Evolutionary conservation across 2,888 invertebrate genomes (phyloP), one percentile per base, ranked within the genome.

Genomic region (Amphipyra berbera): DNA sequence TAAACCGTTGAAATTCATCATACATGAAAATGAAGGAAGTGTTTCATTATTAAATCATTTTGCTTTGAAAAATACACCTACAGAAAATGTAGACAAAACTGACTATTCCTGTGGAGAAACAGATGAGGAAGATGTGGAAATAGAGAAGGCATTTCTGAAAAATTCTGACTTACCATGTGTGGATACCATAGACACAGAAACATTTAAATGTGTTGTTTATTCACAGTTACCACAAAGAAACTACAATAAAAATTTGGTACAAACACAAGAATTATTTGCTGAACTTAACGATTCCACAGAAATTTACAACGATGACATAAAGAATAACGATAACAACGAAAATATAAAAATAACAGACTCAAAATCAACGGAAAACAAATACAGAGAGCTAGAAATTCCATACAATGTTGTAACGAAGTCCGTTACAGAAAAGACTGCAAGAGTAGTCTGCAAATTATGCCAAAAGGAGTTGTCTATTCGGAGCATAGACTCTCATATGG

Each of bases 361-460:
- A 9, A 56, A 8, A 7, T 10, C 27, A 9, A 30, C 8, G 0
- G 45, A 52, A 15, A 9, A 7, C 10, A 8, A 1, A 0, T 12
- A 33, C 6, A 52, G 40, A 13, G 1, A 4, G 1, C 41, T 33
- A 35, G 68, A 71, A 6, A 10, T 46, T 35, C 70, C 67, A 0
- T 78, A 79, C 27, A 54, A 64, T 15, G 7, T 70, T 7, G n/a
- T 78, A 5, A 55, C 49, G 0, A 62, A 68, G 1, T 30, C 14
- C 0, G 13, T 30, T 12, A 50, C 38, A 1, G 27, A 44, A 2
- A 78, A 70, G n/a, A 45, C 63, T 0, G 72, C 66, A 0, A 68
- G 85, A 27, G 87, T 89, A 0, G 72, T 68, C 0, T 91, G 92
- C 58, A 83, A 82, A 13, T 33, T 91, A 1, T 91, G 92, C 62